These are phyloP conservation scores for Enteromius thamalakanensis DNA, from an alignment of 2,797 vertebrate species.

Conservation along the genomic window DNA sequence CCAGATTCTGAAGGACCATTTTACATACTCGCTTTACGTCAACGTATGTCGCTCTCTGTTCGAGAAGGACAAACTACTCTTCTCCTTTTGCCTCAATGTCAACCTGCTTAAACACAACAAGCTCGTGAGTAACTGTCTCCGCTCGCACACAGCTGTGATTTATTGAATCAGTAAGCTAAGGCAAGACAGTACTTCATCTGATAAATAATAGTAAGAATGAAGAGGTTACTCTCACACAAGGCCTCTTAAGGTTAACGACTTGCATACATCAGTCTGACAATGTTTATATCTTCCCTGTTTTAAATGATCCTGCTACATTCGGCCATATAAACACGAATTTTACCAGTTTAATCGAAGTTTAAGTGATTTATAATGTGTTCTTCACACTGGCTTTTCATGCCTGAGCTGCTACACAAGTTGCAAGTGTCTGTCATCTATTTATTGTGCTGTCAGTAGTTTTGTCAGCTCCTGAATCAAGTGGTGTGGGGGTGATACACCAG, in stretches of 20 bases:
- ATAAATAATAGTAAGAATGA: constrained; percentile 23
- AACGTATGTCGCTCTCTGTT: constrained; percentile 88
- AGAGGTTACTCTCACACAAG: constrained; percentile 40
- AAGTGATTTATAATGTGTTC: constrained; percentile 23
- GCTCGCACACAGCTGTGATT: constrained; percentile 27
- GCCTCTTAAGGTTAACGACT: constrained; percentile 27
- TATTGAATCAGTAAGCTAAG: constrained; percentile 15
- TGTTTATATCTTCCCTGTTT: constrained; percentile 20
- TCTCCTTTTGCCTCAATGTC: constrained; percentile 87
- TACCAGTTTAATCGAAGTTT: background rate
- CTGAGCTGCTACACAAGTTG: background rate
- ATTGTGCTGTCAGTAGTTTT: constrained; percentile 40
- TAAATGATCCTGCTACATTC: constrained; percentile 5
- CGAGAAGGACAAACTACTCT: constrained; percentile 92
- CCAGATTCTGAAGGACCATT: constrained; percentile 86
- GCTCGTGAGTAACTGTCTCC: constrained; percentile 71
- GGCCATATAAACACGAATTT: constrained; percentile 11
- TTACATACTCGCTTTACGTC: constrained; percentile 85
- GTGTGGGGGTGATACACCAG: constrained; percentile 1
- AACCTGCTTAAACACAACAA: constrained; percentile 83
- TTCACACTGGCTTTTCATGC: constrained; percentile 1
- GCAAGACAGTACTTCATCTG: constrained; percentile 8
- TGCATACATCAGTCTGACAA: constrained; percentile 17
- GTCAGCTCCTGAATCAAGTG: constrained; percentile 38
- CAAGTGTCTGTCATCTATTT: constrained; percentile 34